Evolutionary conservation across 2,888 invertebrate species (phyloP).

Genomic region (Trimorus sp.): DNA sequence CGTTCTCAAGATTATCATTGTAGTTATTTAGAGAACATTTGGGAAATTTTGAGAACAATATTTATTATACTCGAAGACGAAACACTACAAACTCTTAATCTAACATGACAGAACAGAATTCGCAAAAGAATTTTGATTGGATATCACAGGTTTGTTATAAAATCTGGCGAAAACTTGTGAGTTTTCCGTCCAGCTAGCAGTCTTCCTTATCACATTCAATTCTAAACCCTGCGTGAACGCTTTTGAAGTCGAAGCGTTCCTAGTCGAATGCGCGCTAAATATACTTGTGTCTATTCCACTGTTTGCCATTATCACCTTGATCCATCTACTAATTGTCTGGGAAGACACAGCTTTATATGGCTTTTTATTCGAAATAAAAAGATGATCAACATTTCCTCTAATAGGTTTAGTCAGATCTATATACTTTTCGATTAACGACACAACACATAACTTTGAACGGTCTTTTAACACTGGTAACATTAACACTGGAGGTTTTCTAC

Average conservation of each 20-base stretch:
- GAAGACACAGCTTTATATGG: constrained; percentile 6
- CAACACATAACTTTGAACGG: constrained; percentile 6
- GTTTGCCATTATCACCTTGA: constrained; percentile 10
- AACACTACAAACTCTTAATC: too few relatives aligned
- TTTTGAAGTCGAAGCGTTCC: constrained; percentile 29
- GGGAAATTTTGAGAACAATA: too few relatives aligned
- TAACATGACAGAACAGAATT: too few relatives aligned
- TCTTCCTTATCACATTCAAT: constrained; percentile 2
- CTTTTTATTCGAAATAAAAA: constrained; percentile 20
- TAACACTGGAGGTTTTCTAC: constrained; percentile 31
- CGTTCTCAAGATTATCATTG: too few relatives aligned
- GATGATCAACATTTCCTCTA: not conserved
- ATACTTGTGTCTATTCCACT: constrained; percentile 33
- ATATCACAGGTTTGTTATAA: constrained; percentile 17
- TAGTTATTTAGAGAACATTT: too few relatives aligned
- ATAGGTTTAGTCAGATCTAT: not conserved
- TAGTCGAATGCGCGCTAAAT: constrained; percentile 23
- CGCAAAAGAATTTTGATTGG: not conserved
- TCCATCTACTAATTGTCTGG: constrained; percentile 24
- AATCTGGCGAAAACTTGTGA: constrained; percentile 11
- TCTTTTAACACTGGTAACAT: constrained; percentile 19
- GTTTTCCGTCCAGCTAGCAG: constrained; percentile 22
- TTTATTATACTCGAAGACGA: too few relatives aligned
- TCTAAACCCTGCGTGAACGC: constrained; percentile 11
- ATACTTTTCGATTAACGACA: not conserved